Percentiles rank a stretch among this genome's conserved stretches.
These are phyloP conservation scores for Propithecus perrieri DNA, from an alignment of 2,797 vertebrate genomes.

Conservation along the genomic window DNA sequence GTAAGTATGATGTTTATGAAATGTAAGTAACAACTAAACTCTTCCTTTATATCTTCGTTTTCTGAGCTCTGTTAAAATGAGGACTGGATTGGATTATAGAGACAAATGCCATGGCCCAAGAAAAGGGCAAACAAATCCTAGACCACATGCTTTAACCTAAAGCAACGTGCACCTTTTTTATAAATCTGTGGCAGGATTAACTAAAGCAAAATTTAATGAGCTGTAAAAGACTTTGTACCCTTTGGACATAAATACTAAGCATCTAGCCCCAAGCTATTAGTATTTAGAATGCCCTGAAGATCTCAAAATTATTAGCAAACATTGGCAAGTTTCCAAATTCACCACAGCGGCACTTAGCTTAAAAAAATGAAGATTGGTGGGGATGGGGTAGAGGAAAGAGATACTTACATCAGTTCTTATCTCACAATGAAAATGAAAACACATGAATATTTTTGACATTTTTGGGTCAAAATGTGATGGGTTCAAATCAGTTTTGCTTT, in stretches of 20 bases:
- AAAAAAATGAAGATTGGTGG: background rate
- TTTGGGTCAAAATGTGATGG: background rate
- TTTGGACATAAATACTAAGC: constrained; percentile 34
- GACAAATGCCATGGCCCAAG: background rate
- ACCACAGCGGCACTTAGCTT: background rate
- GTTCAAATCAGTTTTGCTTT: background rate
- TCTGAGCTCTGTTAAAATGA: background rate
- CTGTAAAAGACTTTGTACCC: constrained; percentile 2
- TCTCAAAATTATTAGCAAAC: constrained; percentile 48
- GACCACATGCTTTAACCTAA: background rate
- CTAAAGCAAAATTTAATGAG: constrained; percentile 58
- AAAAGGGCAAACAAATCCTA: background rate
- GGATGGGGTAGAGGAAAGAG: background rate
- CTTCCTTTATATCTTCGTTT: background rate
- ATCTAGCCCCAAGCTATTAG: background rate
- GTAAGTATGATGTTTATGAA: background rate
- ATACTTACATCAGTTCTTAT: background rate
- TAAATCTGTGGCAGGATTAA: constrained; percentile 31
- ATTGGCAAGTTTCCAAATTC: constrained; percentile 10
- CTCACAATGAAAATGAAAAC: background rate
- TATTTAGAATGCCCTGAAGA: constrained; percentile 28
- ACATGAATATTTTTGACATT: background rate
- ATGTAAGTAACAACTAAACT: background rate
- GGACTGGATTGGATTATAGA: background rate
- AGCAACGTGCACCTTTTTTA: background rate